Conservation (phyloP, 2,797 vertebrate genomes). For the Octomys mimax region DNA sequence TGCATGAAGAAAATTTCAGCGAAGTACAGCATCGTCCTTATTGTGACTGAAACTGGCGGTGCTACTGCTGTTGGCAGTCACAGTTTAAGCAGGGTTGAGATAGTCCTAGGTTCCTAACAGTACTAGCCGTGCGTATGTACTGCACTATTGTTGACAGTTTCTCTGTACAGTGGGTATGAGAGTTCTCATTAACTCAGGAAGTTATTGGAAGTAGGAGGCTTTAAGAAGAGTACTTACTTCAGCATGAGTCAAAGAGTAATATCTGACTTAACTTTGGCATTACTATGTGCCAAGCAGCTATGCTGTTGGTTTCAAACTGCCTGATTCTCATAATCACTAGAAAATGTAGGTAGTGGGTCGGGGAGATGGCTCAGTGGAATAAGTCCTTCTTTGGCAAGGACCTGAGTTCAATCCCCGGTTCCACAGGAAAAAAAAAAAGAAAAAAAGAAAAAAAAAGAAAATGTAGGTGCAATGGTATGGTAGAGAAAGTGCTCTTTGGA, state of each 20-base stretch:
- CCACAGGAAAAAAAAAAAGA: too few species aligned
- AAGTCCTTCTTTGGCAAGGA: too few species aligned
- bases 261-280: background rate
- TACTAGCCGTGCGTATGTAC: background rate
- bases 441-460: too few species aligned
- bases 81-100: background rate
- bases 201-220: background rate
- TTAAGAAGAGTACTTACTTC: background rate
- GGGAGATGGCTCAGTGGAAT: too few species aligned
- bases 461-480: background rate
- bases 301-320: background rate
- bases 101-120: background rate
- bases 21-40: background rate
- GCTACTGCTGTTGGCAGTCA: conserved; percentile 15
- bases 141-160: background rate
- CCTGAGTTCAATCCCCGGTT: too few species aligned
- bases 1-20: conserved; percentile 45
- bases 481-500: background rate
- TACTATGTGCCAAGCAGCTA: background rate
- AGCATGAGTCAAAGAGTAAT: background rate
- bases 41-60: conserved; percentile 34
- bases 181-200: background rate
- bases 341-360: background rate
- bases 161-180: background rate
- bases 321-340: background rate